Evolutionary conservation across 2,888 invertebrate genomes (phyloP).

Genomic region (Corythucha ciliata): DNA sequence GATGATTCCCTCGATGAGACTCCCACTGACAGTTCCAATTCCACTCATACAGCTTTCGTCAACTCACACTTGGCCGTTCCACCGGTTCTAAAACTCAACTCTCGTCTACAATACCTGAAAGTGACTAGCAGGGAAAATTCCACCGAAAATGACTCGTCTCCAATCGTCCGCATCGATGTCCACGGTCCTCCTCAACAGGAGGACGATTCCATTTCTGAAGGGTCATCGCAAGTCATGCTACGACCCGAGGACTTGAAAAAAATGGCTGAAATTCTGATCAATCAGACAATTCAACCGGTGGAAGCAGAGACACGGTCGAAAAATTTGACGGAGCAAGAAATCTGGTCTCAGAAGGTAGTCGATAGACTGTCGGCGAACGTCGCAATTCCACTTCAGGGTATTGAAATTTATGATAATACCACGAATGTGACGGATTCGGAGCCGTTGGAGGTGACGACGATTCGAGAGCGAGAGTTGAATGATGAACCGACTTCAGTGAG

Average conservation of each 20-base stretch:
- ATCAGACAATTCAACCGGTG: too few relatives aligned
- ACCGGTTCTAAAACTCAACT: slow-evolving; percentile 23
- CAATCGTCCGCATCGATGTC: slow-evolving; percentile 23
- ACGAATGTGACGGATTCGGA: too few relatives aligned
- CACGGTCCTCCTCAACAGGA: slow-evolving; percentile 24
- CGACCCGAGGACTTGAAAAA: slow-evolving; percentile 32
- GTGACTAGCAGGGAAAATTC: slow-evolving; percentile 13
- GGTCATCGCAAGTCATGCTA: slow-evolving; percentile 27
- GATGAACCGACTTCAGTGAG: neutral
- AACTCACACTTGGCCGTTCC: slow-evolving; percentile 16
- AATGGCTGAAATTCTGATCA: slow-evolving; percentile 32
- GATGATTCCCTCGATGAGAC: neutral
- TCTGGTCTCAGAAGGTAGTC: slow-evolving; percentile 14
- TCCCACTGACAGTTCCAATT: neutral
- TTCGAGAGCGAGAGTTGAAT: neutral
- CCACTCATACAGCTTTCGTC: neutral
- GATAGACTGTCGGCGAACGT: slow-evolving; percentile 10
- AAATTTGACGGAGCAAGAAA: slow-evolving; percentile 20
- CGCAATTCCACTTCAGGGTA: slow-evolving; percentile 6
- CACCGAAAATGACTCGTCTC: slow-evolving; percentile 10
- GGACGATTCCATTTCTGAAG: slow-evolving; percentile 18
- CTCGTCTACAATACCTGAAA: slow-evolving; percentile 16
- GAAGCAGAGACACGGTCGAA: too few relatives aligned
- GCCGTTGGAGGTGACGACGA: too few relatives aligned
- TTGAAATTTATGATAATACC: slow-evolving; percentile 9